Evolutionary conservation across 2,113 vertebrate genomes (phyloP), one percentile per base, ranked within the genome.

Genomic region (Calyptomena viridis): DNA sequence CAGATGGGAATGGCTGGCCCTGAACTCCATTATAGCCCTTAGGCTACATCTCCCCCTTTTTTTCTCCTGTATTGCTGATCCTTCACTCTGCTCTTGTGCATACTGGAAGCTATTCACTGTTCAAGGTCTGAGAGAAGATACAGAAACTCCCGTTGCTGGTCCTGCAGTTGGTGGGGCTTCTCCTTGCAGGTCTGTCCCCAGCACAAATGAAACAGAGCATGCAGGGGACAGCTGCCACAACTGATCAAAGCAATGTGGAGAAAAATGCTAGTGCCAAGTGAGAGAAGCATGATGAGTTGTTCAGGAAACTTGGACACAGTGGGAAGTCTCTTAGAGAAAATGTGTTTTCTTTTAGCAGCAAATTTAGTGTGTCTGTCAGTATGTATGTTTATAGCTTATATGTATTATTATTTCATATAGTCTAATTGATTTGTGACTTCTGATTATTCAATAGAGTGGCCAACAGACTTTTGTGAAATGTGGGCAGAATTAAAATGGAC

Each of bases 191-290:
- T 84, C 23, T 93, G 84, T 89, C 31, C 31, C 22, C 80, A 58
- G 60, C 53, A 84, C 53, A 89, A 89, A 50, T 68, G 80, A 96
- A 95, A 95, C 74, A 91, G 96, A 95, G 93, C 89, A 53, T 95
- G 91, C 13, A 93, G 72, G 28, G 35, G 63, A 92, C 95, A 94
- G 53, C 84, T 95, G 89, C 62, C 91, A 24, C 40, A 27, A 31
- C 37, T 52, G 78, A 75, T 87, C 58, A 84, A 44, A 91, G 68
- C 62, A 87, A 30, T 52, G 74, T 52, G 67, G 20, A 81, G 62
- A 69, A 69, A 73, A 37, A 12, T 63, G 18, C 40, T 53, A 28
- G 18, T 94, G 89, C 91, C 89, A 92, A 79, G 53, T 72, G n/a
- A 49, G 52, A 71, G 77, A 77, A 13, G 40, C 73, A 37, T 44